Evolutionary conservation across 2,797 vertebrate genomes (phyloP).

Genomic region (Acestrorhynchus altus): DNA sequence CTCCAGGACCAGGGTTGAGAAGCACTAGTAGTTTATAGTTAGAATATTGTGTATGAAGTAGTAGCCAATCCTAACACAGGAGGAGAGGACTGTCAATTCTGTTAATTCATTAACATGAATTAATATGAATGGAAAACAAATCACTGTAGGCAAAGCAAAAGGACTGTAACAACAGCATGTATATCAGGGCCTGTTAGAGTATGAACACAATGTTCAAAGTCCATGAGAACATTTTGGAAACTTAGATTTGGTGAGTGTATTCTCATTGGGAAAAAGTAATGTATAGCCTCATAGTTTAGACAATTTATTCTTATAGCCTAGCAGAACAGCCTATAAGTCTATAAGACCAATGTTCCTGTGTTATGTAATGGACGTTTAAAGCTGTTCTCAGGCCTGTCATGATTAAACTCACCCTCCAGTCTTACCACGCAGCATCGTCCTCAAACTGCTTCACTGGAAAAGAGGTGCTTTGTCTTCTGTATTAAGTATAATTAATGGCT

Average conservation of each 20-base stretch:
- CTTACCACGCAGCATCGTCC: slow-evolving; percentile 7
- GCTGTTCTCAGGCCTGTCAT: slow-evolving; percentile 21
- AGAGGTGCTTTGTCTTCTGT: slow-evolving; percentile 22
- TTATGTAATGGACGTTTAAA: neutral
- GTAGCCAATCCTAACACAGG: neutral
- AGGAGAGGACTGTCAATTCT: neutral
- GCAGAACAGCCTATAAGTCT: neutral
- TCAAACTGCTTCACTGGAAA: slow-evolving; percentile 15
- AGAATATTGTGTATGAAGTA: neutral
- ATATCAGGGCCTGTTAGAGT: too few species aligned
- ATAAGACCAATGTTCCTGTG: neutral
- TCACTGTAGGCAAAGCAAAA: neutral
- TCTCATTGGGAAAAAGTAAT: neutral
- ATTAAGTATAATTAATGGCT: slow-evolving; percentile 26
- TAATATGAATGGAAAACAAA: neutral
- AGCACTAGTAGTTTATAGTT: neutral
- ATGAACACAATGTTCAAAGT: too few species aligned
- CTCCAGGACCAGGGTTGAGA: too few species aligned
- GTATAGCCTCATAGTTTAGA: neutral
- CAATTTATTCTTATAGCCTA: neutral
- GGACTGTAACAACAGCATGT: too few species aligned
- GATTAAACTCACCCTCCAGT: slow-evolving; percentile 27
- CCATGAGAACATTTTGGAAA: too few species aligned
- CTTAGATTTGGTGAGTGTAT: too few species aligned
- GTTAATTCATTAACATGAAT: too few species aligned